Evolutionary conservation across 1,140 invertebrate genomes (phyloP), one percentile per base, ranked within the genome.

Genomic region (Drosophila parabipectinata): DNA sequence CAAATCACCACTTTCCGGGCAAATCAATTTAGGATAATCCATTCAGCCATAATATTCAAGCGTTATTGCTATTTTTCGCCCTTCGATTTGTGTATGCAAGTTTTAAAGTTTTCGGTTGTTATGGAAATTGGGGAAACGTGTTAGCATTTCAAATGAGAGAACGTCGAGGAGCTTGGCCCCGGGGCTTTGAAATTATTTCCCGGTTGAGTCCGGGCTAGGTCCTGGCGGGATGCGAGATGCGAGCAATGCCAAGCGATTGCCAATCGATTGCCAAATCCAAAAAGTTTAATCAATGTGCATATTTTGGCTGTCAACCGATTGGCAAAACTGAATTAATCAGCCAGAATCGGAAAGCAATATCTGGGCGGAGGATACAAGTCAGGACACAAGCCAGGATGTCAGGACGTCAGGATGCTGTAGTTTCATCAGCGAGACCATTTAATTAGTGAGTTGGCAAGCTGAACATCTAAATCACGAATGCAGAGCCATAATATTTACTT

Each of bases 141-240:
- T 76, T 76, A 75, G 72, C 72, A 76, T 76, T 76, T 75, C 72
- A 76, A 76, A 76, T 76, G 72, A 75, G 72, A 58, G 21, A 37
- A 28, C 26, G 26, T 28, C 26, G 37, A 39, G 10, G 10, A 61
- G 18, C 44, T 18, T 21, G 21, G 18, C 58, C 53, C 10, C 34
- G 34, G 69, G 59, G 14, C 41, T 68, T 75, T 54, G 44, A 51
- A 72, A 76, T 76, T 54, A 76, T 76, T 76, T 76, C 12, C 24
- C 30, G 10, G 14, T 6, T 44, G 57, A 48, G 37, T 52, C 47
- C 34, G 14, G 26, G 8, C 10, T 7, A 41, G 3, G 37, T n/a
- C 1, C 9, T 10, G 37, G 39, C 1, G 34, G 54, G 58, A 32
- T 55, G 62, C 14, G 15, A 9, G 21, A 21, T 18, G 18, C 18